Evolutionary conservation across 2,113 vertebrate species (phyloP), one percentile per base, ranked within the genome.

Genomic region (Tapirus terrestris): DNA sequence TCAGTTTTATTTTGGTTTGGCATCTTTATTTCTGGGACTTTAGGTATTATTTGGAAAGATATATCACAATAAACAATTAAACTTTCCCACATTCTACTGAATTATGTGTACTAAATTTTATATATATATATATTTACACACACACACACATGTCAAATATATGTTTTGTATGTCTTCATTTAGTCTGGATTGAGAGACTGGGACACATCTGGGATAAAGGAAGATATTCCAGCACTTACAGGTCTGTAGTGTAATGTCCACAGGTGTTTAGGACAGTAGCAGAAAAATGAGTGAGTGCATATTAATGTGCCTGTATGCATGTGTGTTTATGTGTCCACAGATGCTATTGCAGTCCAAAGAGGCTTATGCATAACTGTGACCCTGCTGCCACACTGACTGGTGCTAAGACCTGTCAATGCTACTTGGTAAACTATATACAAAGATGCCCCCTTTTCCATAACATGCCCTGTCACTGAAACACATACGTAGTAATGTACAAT

Each of bases 341-440:
- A 70, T 27, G n/a, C 0, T 84, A 5, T 3, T 79, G 7, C 9
- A 65, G 4, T 43, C 8, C 6, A 95, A 39, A 21, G 1, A 48
- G 1, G 1, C 3, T 77, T 76, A 39, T 60, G 4, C 3, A 27
- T 75, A 31, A 31, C 1, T 58, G 12, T 48, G n/a, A 3, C 43
- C 11, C 63, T 39, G 6, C 6, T 65, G 3, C 5, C 20, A 56
- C 9, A 1, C 12, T 8, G 1, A 75, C 5, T 4, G 2, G 2
- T 79, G 9, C 9, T 36, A 25, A 39, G 53, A 14, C 2, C 11
- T 48, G 14, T n/a, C 53, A 79, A 23, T 79, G 29, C 2, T 67
- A 9, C 21, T n/a, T 60, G 9, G 7, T 58, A 45, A 33, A 48
- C 6, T 48, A 18, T 6, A 51, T 27, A 53, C 1, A 56, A 53